Evolutionary conservation across 2,888 invertebrate species (phyloP).

Genomic region (Biston betularia): DNA sequence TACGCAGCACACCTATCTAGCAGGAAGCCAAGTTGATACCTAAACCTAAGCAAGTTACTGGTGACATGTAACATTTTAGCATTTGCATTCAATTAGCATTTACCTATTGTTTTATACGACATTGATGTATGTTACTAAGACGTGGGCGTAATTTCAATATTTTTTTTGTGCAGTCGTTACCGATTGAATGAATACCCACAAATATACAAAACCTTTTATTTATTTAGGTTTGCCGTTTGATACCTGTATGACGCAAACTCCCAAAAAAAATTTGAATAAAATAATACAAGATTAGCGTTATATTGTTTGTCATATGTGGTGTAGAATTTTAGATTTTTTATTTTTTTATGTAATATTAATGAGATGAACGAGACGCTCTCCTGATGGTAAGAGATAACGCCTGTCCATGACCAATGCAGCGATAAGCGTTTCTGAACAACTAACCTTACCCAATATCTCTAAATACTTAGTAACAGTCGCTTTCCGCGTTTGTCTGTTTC

Average conservation of each 20-base stretch:
- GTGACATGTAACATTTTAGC: slow-evolving; percentile 47
- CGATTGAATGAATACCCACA: not conserved
- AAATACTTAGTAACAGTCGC: too few relatives aligned
- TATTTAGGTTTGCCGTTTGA: not conserved
- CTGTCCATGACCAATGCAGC: too few relatives aligned
- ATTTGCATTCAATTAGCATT: slow-evolving; percentile 51
- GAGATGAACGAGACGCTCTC: too few relatives aligned
- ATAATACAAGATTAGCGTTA: not conserved
- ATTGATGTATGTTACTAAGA: slow-evolving; percentile 21
- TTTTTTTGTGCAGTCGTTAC: not conserved
- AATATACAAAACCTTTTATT: not conserved
- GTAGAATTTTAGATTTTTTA: too few relatives aligned
- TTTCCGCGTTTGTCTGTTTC: too few relatives aligned
- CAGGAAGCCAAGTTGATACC: slow-evolving; percentile 4
- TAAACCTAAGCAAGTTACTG: slow-evolving; percentile 1
- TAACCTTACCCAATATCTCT: too few relatives aligned
- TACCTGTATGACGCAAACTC: not conserved
- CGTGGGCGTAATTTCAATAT: slow-evolving; percentile 27
- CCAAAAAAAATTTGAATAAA: too few relatives aligned
- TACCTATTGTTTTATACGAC: slow-evolving; percentile 35
- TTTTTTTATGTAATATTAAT: too few relatives aligned
- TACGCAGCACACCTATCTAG: not conserved
- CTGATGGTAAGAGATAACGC: too few relatives aligned
- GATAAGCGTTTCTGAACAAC: too few relatives aligned
- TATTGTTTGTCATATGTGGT: too few relatives aligned